Conservation (phyloP, 2,888 invertebrate genomes). For the Erpobdella octoculata region DNA sequence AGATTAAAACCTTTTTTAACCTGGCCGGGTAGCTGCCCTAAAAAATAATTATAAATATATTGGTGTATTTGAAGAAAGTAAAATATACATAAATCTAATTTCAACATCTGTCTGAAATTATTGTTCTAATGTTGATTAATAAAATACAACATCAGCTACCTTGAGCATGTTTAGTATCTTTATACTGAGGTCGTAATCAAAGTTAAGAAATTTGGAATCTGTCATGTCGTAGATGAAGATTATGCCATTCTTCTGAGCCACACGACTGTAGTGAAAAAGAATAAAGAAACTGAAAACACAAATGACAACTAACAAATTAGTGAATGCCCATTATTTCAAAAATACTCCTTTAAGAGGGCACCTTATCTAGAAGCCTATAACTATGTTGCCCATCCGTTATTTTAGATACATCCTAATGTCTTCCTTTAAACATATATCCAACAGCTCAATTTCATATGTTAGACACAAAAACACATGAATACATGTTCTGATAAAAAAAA, state of each 20-base stretch:
- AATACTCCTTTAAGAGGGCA: too few relatives aligned
- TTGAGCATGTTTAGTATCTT: constrained; percentile 90
- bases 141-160: too few relatives aligned
- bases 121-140: too few relatives aligned
- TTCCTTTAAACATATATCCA: too few relatives aligned
- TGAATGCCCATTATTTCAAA: too few relatives aligned
- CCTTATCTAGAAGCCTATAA: too few relatives aligned
- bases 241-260: constrained; percentile 85
- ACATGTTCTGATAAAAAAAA: too few relatives aligned
- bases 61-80: neutral
- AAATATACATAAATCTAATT: neutral
- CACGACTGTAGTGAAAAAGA: constrained; percentile 55
- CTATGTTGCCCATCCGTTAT: too few relatives aligned
- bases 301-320: neutral
- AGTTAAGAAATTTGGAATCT: constrained; percentile 91
- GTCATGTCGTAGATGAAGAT: constrained; percentile 99
- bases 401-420: too few relatives aligned
- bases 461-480: too few relatives aligned
- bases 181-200: constrained; percentile 92
- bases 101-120: too few relatives aligned
- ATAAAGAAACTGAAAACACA: neutral
- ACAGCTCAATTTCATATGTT: too few relatives aligned
- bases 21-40: constrained; percentile 95
- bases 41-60: neutral
- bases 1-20: constrained; percentile 89